These are phyloP conservation scores for Leptinotarsa haldemani DNA, from an alignment of 2,888 invertebrate genomes.

Conservation along the genomic window DNA sequence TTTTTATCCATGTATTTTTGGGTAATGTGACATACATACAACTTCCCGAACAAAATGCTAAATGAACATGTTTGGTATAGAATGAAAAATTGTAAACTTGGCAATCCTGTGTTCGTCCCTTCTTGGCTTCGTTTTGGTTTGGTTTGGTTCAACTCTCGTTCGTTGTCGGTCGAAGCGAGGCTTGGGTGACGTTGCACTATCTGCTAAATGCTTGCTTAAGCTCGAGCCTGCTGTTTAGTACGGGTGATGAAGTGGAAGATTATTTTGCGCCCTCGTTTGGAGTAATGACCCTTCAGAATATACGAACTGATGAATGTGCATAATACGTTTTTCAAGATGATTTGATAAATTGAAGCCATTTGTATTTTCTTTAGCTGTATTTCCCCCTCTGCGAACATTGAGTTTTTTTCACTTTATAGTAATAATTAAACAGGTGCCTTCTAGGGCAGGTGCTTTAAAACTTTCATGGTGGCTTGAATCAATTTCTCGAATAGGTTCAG, in stretches of 20 bases:
- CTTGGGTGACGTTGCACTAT: constrained; percentile 41
- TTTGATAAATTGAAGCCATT: not conserved
- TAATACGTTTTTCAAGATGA: not conserved
- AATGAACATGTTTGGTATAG: not conserved
- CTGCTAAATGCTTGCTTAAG: constrained; percentile 37
- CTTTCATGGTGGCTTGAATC: no score
- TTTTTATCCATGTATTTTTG: no score
- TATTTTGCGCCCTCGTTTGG: constrained; percentile 30
- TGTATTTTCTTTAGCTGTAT: not conserved
- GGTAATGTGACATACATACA: not conserved
- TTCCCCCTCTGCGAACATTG: not conserved
- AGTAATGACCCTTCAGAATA: constrained; percentile 38
- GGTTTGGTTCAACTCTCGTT: constrained; percentile 28
- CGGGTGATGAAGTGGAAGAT: constrained; percentile 37
- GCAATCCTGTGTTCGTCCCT: constrained; percentile 30
- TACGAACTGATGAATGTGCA: constrained; percentile 12
- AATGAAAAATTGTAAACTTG: constrained; percentile 11
- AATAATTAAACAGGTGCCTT: not conserved
- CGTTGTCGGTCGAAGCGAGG: constrained; percentile 30
- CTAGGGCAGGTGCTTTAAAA: no score
- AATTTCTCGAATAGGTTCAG: no score
- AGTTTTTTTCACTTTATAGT: not conserved
- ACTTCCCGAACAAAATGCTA: not conserved
- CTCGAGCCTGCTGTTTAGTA: constrained; percentile 35
- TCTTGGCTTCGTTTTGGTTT: constrained; percentile 37